Evolutionary conservation across 2,797 vertebrate species (phyloP).

Genomic region (Gymnoscopelus microlampas): DNA sequence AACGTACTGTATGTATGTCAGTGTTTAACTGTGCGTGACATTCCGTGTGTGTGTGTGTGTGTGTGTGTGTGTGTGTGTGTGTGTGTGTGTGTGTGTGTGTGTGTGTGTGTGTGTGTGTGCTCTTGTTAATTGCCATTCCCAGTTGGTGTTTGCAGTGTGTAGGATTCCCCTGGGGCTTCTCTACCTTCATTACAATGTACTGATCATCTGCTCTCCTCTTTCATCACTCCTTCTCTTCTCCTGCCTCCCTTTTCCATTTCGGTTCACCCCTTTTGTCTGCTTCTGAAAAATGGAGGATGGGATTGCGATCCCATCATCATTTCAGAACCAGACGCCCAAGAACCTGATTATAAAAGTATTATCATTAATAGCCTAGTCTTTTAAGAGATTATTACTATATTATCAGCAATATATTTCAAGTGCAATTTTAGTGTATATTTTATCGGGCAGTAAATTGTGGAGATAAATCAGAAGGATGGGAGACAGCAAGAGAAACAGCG

Average conservation of each 20-base stretch:
- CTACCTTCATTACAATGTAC: constrained; percentile 85
- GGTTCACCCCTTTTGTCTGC: constrained; percentile 21
- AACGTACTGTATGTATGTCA: too few species aligned
- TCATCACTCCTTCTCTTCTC: constrained; percentile 69
- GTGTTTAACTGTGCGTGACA: neutral
- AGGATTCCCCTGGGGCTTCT: constrained; percentile 76
- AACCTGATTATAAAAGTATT: too few species aligned
- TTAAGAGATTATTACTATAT: too few species aligned
- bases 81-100: neutral
- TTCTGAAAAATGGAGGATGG: neutral
- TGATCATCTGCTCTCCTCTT: constrained; percentile 80
- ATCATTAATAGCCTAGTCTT: too few species aligned
- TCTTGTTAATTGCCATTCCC: constrained; percentile 80
- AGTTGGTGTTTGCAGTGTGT: constrained; percentile 70
- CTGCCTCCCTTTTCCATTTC: constrained; percentile 35
- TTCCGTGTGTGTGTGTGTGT: constrained; percentile 36
- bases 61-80: neutral
- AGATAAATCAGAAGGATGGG: too few species aligned
- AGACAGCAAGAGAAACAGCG: too few species aligned
- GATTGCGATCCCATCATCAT: neutral
- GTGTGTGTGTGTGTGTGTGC: constrained; percentile 32
- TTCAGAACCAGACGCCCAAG: too few species aligned
- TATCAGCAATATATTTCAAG: too few species aligned
- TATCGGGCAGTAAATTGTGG: too few species aligned
- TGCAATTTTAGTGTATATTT: too few species aligned